Base-by-base conservation (phyloP, 1,140 invertebrate genomes). In the Drosophila watanabei region DNA sequence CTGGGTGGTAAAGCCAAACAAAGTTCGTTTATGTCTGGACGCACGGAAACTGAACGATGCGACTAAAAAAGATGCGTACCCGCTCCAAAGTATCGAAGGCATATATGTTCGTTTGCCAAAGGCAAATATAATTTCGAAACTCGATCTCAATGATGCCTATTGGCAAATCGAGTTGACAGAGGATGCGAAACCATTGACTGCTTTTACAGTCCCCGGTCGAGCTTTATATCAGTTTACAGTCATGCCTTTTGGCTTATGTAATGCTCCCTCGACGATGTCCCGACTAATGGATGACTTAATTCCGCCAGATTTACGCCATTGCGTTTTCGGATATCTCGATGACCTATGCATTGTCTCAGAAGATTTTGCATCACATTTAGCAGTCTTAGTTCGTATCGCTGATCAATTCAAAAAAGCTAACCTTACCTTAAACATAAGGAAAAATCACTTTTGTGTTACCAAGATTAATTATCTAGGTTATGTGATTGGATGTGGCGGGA, bases 211-310 rank as follows among this genome's bases (percentile, higher is more conserved):
- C 11, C 35, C 30, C 0, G 4, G 30, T 32, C 30, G 30, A 32
- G 30, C 4, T 6, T 32, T 32, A 5, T 7, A 32, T 32, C 8
- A 32, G 30, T 32, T 32, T 32, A 32, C 30, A 6, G 30, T 7
- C 30, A 32, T 6, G 30, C 30, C 30, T n/a, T 43, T 43, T 43
- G 39, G 39, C n/a, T 43, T 43, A 43, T 43, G 39, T 43, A 43
- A n/a, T 43, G 39, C 39, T 43, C 39, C 39, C 18, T 46, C 18
- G 18, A 52, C 51, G n/a, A 33, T 52, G 51, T 52, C 28, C 2
- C 30, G 28, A 6, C 51, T 52, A n/a, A 52, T 52, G 51, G 51
- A 52, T 32, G n/a, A 32, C 16, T 52, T 52, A 30, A 52, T 52
- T 18, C 30, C 30, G 11, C 51, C 30, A 10, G 51, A 54, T 13